These are phyloP conservation scores for Leguminivora glycinivorella DNA, from an alignment of 1,140 invertebrate genomes.

Conservation along the genomic window DNA sequence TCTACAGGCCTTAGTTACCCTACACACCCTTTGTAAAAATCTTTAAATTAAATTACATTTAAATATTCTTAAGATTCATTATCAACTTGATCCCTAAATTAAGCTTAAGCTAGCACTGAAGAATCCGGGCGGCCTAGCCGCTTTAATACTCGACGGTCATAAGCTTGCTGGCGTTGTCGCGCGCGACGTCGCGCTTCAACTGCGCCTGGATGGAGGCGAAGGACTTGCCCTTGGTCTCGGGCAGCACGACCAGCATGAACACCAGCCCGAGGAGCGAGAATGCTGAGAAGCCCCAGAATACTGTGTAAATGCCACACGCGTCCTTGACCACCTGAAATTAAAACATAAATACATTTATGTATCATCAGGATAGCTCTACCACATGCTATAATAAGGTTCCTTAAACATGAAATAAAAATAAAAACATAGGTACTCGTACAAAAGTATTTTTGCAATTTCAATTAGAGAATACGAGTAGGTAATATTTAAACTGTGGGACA, in stretches of 20 bases:
- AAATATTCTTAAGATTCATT: conserved; percentile 41
- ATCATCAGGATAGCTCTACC: too few species aligned
- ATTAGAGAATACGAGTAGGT: too few species aligned
- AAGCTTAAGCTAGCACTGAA: conserved; percentile 54
- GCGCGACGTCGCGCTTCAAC: conserved; percentile 61
- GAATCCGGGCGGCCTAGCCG: conserved; percentile 33
- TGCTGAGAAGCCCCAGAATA: conserved; percentile 87
- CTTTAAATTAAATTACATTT: conserved; percentile 62
- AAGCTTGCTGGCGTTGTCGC: conserved; percentile 70
- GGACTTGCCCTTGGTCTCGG: conserved; percentile 91
- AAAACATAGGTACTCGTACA: too few species aligned
- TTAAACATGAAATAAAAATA: not conserved
- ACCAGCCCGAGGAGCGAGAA: conserved; percentile 82
- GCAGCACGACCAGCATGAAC: conserved; percentile 83
- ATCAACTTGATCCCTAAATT: conserved; percentile 68
- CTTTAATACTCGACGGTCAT: conserved; percentile 71
- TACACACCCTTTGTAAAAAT: conserved; percentile 50
- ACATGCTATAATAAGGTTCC: not conserved
- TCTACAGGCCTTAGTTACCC: conserved; percentile 59
- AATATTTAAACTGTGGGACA: too few species aligned
- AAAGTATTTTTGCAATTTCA: too few species aligned
- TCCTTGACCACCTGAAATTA: conserved; percentile 78
- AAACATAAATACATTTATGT: conserved; percentile 25
- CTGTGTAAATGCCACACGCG: conserved; percentile 82
- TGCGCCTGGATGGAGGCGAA: conserved; percentile 79